phyloP scores from a whole-genome alignment of 2,797 vertebrate species.

The Chaenodraco wilsoni region DNA sequence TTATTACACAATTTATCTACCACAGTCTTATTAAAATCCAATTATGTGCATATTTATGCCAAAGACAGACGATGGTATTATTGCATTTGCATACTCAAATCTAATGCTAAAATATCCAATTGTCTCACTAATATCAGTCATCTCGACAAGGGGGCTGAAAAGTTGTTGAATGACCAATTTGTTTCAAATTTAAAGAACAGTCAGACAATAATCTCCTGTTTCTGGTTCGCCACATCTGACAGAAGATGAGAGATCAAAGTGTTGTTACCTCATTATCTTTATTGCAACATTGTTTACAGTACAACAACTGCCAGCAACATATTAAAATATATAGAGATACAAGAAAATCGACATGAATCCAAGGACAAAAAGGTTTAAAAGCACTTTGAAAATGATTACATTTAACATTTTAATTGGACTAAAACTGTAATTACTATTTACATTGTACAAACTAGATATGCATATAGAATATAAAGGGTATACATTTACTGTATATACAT shows the following conservation, averaged over 20 bases:
- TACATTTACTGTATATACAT: slow-evolving; percentile 83
- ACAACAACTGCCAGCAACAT: slow-evolving; percentile 84
- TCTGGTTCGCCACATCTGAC: not conserved
- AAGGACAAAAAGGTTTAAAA: slow-evolving; percentile 82
- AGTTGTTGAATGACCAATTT: not conserved
- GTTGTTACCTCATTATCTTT: slow-evolving; percentile 80
- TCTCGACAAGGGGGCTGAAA: not conserved
- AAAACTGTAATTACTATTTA: slow-evolving; percentile 84
- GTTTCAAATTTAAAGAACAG: not conserved
- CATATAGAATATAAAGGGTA: slow-evolving; percentile 87
- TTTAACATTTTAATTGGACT: slow-evolving; percentile 81
- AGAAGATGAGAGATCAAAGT: slow-evolving; percentile 26
- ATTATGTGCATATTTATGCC: not conserved
- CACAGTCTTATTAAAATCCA: not conserved
- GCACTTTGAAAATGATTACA: slow-evolving; percentile 86
- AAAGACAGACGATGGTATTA: not conserved
- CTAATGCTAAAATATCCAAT: not conserved
- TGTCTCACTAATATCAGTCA: not conserved
- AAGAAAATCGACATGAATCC: slow-evolving; percentile 84
- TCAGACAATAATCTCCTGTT: not conserved
- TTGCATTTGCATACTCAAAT: not conserved
- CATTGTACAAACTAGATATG: slow-evolving; percentile 88
- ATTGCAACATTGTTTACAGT: slow-evolving; percentile 86
- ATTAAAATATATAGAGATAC: slow-evolving; percentile 85
- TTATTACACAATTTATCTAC: not conserved